Evolutionary conservation across 2,113 vertebrate genomes (phyloP), one percentile per base, ranked within the genome.

Genomic region (Amphilophus citrinellus): DNA sequence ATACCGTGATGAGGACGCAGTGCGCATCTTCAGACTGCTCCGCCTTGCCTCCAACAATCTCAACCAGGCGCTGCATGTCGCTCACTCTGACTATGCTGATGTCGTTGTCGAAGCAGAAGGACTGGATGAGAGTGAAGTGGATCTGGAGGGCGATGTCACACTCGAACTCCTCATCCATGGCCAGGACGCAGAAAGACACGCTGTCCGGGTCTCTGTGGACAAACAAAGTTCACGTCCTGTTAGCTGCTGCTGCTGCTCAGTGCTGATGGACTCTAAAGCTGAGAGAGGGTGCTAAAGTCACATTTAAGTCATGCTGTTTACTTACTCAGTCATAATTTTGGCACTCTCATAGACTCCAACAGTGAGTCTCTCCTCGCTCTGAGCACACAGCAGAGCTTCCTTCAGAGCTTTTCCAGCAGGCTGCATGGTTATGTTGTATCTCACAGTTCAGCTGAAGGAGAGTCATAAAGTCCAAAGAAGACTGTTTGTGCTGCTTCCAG

Each of bases 281-380:
- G 24, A 24, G 24, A 24, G 24, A 24, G 24, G 24, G 24, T 24
- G 24, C 24, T 24, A 24, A 24, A 24, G 24, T 24, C 24, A 24
- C 24, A 24, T 24, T 24, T 24, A 24, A n/a, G 14, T 15, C 6
- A 13, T 27, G 32, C 77, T 20, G 17, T 60, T 35, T 89, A 98
- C 98, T 98, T 92, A 99, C 98, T 97, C 96, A 73, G 97, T 99
- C 97, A 99, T 97, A 53, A 99, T 96, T 92, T 98, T 98, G 61
- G 98, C 98, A 17, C 97, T 97, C 94, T 99, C 97, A 53, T 99
- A 98, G 84, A 99, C 98, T 50, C 98, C 98, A 2, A 96, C 96
- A 5, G 98, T 99, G 81, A 99, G 96, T 61, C 96, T 97, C 60
- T 96, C 95, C 77, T 98, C 97, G 37, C 94, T 95, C 93, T 96